These are phyloP conservation scores for Calameuta pallipes DNA, from an alignment of 2,888 invertebrate species.

Conservation along the genomic window DNA sequence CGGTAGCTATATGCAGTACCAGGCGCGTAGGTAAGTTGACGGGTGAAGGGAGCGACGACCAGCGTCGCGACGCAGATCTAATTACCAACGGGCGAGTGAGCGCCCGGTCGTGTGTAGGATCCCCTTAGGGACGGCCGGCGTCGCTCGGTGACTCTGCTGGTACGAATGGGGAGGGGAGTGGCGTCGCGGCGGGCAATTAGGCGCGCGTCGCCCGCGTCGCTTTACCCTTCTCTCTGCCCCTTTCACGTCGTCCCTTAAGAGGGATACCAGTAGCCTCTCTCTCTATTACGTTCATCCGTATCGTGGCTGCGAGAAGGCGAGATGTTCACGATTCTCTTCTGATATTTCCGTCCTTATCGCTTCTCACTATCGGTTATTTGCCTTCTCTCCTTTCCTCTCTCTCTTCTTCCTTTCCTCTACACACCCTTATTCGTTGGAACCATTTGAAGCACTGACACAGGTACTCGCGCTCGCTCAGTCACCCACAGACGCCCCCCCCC, in stretches of 20 bases:
- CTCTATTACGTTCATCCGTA: slow-evolving; percentile 8
- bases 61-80: slow-evolving; percentile 51
- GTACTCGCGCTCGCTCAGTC: background rate
- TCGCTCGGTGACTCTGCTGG: slow-evolving; percentile 10
- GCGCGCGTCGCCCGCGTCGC: slow-evolving; percentile 39
- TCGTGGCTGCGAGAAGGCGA: slow-evolving; percentile 1
- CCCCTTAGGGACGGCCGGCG: slow-evolving; percentile 23
- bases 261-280: slow-evolving; percentile 20
- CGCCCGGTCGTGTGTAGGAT: slow-evolving; percentile 39
- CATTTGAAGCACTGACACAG: slow-evolving; percentile 4
- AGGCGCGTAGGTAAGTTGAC: slow-evolving; percentile 38
- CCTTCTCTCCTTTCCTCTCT: background rate
- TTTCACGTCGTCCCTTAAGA: slow-evolving; percentile 10
- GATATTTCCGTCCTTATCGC: background rate
- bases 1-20: background rate
- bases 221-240: slow-evolving; percentile 21
- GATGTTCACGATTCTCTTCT: background rate
- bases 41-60: slow-evolving; percentile 45
- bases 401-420: background rate
- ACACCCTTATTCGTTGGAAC: background rate
- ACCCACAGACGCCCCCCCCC: background rate
- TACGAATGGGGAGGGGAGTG: slow-evolving; percentile 18
- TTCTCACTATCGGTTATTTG: background rate
- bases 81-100: slow-evolving; percentile 56
- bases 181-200: slow-evolving; percentile 52